Percentiles rank a stretch among this genome's conserved stretches.
Evolutionary conservation across 2,113 vertebrate species (phyloP).

Genomic region (Peromyscus polionotus): DNA sequence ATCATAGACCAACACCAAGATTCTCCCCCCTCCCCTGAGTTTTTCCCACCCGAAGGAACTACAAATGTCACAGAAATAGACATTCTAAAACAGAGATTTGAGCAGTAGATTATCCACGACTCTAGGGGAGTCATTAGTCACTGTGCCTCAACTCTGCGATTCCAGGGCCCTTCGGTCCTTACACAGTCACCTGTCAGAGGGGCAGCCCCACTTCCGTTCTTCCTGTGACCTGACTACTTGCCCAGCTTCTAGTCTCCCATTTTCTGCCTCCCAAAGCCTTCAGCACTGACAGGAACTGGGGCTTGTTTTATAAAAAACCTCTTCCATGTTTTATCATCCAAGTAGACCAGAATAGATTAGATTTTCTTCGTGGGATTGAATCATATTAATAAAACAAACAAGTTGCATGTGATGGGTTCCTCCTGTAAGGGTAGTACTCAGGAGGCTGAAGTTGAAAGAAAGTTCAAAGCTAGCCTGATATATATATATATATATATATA

Average conservation of each 20-base stretch:
- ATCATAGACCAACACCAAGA: not conserved
- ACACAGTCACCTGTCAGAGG: not conserved
- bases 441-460: not conserved
- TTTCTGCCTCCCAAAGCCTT: not conserved
- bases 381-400: not conserved
- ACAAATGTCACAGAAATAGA: not conserved
- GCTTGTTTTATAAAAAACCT: not conserved
- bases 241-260: not conserved
- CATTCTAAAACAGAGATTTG: not conserved
- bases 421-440: not conserved
- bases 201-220: not conserved
- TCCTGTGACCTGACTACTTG: not conserved
- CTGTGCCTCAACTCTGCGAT: too few species aligned
- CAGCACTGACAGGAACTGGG: too few species aligned
- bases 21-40: not conserved
- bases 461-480: not conserved
- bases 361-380: not conserved
- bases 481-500: too few species aligned
- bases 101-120: too few species aligned
- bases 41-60: not conserved
- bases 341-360: not conserved
- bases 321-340: not conserved
- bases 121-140: not conserved
- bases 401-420: not conserved
- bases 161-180: not conserved